phyloP scores from a whole-genome alignment of 1,140 invertebrate genomes.

The Ganaspis sp. region DNA sequence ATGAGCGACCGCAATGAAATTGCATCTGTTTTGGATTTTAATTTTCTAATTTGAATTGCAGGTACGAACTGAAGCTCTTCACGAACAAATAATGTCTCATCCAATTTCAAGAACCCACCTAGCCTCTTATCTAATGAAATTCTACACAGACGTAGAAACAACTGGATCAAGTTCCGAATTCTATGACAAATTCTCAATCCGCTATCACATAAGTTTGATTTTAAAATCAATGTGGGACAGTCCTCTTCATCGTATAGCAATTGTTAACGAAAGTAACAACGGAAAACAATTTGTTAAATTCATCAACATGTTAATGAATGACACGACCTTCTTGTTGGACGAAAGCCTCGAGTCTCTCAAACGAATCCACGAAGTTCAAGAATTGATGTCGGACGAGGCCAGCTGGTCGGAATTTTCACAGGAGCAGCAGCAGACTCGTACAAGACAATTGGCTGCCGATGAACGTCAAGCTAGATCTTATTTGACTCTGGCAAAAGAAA shows the following conservation, averaged over 20 bases:
- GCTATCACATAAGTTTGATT: conserved; percentile 98
- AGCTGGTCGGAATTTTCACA: conserved; percentile 82
- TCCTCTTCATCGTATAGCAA: conserved; percentile 81
- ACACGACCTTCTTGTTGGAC: conserved; percentile 97
- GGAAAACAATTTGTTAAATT: conserved; percentile 98
- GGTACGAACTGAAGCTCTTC: conserved; percentile 78
- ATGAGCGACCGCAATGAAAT: too few species aligned
- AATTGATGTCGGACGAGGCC: conserved; percentile 84
- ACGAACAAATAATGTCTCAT: conserved; percentile 87
- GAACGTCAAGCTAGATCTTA: conserved; percentile 97
- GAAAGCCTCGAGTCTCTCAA: conserved; percentile 97
- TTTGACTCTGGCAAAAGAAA: conserved; percentile 95
- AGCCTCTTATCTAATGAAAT: conserved; percentile 95
- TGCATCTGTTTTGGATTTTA: too few species aligned
- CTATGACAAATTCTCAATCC: conserved; percentile 99
- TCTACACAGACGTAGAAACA: conserved; percentile 98
- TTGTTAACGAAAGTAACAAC: conserved; percentile 88
- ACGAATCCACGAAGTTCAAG: conserved; percentile 96
- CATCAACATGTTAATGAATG: conserved; percentile 99
- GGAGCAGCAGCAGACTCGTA: conserved; percentile 87
- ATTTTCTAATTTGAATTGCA: conserved; percentile 74
- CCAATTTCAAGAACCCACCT: conserved; percentile 88
- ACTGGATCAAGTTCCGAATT: conserved; percentile 98
- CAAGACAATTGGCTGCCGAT: conserved; percentile 89
- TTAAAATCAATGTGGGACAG: conserved; percentile 92